Percentiles rank a stretch among this genome's conserved stretches.
These are phyloP conservation scores for Cephus pulcher DNA, from an alignment of 2,888 invertebrate genomes.

Conservation along the genomic window DNA sequence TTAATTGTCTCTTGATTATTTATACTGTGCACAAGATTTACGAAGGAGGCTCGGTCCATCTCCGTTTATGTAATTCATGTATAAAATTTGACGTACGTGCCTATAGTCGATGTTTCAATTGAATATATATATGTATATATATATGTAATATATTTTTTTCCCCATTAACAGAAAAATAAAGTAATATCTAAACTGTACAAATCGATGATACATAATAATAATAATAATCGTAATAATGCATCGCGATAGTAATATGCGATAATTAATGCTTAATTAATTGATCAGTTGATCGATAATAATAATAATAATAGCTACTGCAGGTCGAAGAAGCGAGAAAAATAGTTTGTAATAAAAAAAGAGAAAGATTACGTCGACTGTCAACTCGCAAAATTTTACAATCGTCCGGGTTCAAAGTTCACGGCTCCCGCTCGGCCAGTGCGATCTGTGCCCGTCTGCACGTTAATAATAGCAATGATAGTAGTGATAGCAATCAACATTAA, in stretches of 20 bases:
- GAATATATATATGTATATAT: neutral
- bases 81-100: neutral
- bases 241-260: neutral
- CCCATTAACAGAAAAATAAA: neutral
- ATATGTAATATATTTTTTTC: neutral
- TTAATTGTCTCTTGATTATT: neutral
- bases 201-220: conserved; percentile 25
- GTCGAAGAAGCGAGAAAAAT: neutral
- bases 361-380: neutral
- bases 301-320: neutral
- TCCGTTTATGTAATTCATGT: neutral
- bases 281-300: neutral
- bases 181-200: neutral
- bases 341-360: neutral
- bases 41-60: neutral
- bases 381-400: neutral
- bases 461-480: neutral
- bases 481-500: neutral
- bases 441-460: neutral
- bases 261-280: neutral
- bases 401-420: neutral
- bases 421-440: neutral
- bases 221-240: conserved; percentile 22
- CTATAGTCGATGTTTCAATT: neutral
- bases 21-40: neutral